Percentiles rank a stretch among this genome's conserved stretches.
These are phyloP conservation scores for Mus spretus DNA, from an alignment of 2,797 vertebrate species.

Conservation along the genomic window DNA sequence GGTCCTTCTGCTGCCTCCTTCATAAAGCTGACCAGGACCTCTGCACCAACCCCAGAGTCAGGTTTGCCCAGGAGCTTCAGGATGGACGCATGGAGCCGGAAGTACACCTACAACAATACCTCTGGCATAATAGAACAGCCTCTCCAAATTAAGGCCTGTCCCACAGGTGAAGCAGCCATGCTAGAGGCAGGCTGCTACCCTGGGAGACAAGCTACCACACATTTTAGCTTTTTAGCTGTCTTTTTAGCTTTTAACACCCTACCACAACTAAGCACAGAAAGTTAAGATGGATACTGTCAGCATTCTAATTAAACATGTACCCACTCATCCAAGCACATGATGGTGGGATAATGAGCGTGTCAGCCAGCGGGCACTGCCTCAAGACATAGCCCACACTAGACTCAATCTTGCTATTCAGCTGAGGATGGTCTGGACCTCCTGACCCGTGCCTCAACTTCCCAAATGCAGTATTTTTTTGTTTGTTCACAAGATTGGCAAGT, in stretches of 20 bases:
- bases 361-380: not conserved
- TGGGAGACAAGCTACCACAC: not conserved
- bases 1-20: conserved; percentile 96
- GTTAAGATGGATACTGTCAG: not conserved
- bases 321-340: not conserved
- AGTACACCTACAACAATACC: conserved; percentile 92
- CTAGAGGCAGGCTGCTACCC: not conserved
- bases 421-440: not conserved
- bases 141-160: not conserved
- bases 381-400: not conserved
- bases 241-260: conserved; percentile 4
- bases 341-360: not conserved
- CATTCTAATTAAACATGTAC: not conserved
- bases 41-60: conserved; percentile 92
- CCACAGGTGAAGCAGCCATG: not conserved
- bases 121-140: conserved; percentile 75
- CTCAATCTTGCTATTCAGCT: not conserved
- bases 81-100: conserved; percentile 96
- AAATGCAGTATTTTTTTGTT: not conserved
- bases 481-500: not conserved
- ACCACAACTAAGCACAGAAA: not conserved
- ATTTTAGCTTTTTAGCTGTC: too few relatives aligned
- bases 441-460: too few relatives aligned
- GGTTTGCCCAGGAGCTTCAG: conserved; percentile 94
- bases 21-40: conserved; percentile 94